Conservation (phyloP, 1,140 invertebrate species). For the Zaprionus ghesquierei region DNA sequence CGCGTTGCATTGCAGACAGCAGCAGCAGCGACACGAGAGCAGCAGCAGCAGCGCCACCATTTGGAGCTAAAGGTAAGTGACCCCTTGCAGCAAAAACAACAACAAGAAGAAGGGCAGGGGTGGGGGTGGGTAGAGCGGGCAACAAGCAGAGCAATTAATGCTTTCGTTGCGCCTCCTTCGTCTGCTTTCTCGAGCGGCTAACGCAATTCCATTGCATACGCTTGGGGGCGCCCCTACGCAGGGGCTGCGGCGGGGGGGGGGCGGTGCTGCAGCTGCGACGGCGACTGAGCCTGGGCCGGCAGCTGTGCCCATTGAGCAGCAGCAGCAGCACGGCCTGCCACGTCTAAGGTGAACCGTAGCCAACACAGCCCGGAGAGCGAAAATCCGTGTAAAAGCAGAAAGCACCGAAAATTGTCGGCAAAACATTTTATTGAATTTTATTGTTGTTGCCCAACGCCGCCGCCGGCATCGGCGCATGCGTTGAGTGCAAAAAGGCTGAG, state of each 20-base stretch:
- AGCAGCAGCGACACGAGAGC: conserved; percentile 10
- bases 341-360: background rate
- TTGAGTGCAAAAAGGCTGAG: background rate
- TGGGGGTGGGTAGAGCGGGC: background rate
- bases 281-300: conserved; percentile 3
- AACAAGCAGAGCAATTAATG: conserved; percentile 28
- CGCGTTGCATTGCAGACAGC: background rate
- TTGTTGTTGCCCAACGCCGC: conserved; percentile 55
- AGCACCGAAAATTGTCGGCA: conserved; percentile 56
- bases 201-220: conserved; percentile 61
- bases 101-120: conserved; percentile 1
- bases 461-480: conserved; percentile 40
- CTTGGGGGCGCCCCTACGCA: conserved; percentile 18
- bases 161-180: background rate
- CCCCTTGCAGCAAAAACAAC: conserved; percentile 42
- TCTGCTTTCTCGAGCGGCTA: conserved; percentile 14
- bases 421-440: conserved; percentile 77
- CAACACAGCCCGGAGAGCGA: conserved; percentile 1
- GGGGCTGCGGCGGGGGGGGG: background rate
- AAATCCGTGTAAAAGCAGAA: background rate
- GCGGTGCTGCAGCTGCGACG: background rate
- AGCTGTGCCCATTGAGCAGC: conserved; percentile 26
- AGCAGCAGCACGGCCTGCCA: background rate
- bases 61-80: conserved; percentile 70
- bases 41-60: conserved; percentile 3